phyloP scores from a whole-genome alignment of 2,113 vertebrate genomes.

The Salminus brasiliensis region DNA sequence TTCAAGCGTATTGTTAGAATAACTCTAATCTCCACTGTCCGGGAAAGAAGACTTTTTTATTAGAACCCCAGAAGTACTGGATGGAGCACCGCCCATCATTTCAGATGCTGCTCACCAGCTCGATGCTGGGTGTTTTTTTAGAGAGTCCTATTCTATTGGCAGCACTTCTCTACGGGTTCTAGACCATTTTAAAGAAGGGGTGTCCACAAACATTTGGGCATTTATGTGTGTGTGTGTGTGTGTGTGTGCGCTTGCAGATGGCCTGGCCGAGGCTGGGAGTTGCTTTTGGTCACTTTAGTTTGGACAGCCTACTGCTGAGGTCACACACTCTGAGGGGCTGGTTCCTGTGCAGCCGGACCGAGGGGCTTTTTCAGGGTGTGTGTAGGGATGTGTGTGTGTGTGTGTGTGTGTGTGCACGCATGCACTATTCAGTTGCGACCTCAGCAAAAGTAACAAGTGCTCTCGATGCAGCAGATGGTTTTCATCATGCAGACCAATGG shows the following conservation, averaged over 20 bases:
- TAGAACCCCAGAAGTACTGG: too few relatives aligned
- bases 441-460: constrained; percentile 78
- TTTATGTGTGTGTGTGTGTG: constrained; percentile 31
- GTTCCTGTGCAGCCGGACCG: neutral
- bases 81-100: too few relatives aligned
- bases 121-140: too few relatives aligned
- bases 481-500: constrained; percentile 68
- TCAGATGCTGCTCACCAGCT: too few relatives aligned
- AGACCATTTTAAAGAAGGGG: too few relatives aligned
- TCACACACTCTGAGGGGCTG: constrained; percentile 69
- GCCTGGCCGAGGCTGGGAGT: constrained; percentile 31
- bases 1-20: too few relatives aligned
- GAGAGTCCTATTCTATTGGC: too few relatives aligned
- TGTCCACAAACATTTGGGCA: neutral
- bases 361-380: constrained; percentile 64
- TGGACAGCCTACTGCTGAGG: constrained; percentile 66
- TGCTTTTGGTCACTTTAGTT: constrained; percentile 46
- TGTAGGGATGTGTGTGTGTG: constrained; percentile 50
- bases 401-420: constrained; percentile 40
- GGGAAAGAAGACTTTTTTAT: too few relatives aligned
- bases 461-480: constrained; percentile 77
- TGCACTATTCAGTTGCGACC: constrained; percentile 71
- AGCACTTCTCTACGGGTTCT: too few relatives aligned
- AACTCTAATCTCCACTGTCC: too few relatives aligned
- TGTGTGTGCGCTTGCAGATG: constrained; percentile 69